Evolutionary conservation across 2,797 vertebrate species (phyloP).

Genomic region (Poliocrania exsul): DNA sequence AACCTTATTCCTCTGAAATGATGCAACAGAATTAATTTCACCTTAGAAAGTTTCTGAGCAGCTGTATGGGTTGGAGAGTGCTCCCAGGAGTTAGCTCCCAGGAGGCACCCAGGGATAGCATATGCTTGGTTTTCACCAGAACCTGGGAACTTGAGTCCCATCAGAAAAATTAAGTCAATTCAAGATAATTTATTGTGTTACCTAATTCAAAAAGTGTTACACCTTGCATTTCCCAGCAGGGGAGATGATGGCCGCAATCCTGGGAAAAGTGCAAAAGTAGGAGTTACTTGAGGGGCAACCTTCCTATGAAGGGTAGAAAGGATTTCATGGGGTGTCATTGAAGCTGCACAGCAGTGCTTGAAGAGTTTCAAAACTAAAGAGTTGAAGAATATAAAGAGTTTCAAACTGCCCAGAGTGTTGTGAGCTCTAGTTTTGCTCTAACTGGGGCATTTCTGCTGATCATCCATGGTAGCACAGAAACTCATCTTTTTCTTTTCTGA

Average conservation of each 20-base stretch:
- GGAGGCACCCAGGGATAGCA: rapidly evolving
- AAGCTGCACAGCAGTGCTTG: background rate
- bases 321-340: background rate
- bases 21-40: background rate
- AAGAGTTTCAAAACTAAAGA: background rate
- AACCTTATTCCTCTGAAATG: background rate
- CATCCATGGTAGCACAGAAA: background rate
- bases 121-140: rapidly evolving
- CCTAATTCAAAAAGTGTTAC: background rate
- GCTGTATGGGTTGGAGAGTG: background rate
- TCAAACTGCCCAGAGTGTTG: background rate
- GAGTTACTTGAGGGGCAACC: background rate
- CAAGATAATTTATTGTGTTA: background rate
- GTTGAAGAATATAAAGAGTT: background rate
- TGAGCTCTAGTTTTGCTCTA: background rate
- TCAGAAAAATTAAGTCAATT: background rate
- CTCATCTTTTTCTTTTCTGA: background rate
- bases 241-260: background rate
- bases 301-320: background rate
- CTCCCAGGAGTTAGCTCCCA: background rate
- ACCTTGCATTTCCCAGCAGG: background rate
- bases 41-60: background rate
- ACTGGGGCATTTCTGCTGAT: background rate
- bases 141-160: background rate
- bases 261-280: background rate